Percentiles rank a stretch among this genome's conserved stretches.
Evolutionary conservation across 1,140 invertebrate species (phyloP).

Genomic region (Ips typographus): DNA sequence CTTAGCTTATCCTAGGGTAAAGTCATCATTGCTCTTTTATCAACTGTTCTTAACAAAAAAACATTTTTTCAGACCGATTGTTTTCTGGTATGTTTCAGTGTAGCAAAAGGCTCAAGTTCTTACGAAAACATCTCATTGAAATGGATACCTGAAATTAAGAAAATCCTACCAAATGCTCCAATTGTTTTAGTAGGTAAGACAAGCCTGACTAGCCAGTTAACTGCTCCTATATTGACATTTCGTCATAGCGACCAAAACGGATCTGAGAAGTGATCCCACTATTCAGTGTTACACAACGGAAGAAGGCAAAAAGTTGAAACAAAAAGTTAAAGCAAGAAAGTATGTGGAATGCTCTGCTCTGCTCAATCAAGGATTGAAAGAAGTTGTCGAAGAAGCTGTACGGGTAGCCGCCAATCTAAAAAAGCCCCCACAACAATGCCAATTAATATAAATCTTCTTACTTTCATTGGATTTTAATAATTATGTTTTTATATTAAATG

Average conservation of each 20-base stretch:
- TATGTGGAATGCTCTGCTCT: constrained; percentile 88
- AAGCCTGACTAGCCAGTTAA: constrained; percentile 4
- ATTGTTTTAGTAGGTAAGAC: constrained; percentile 86
- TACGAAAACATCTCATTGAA: constrained; percentile 89
- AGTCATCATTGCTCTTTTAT: constrained; percentile 8
- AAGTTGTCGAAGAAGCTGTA: constrained; percentile 74
- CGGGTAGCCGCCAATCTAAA: constrained; percentile 36
- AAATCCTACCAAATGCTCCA: constrained; percentile 83
- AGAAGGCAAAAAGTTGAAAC: constrained; percentile 77
- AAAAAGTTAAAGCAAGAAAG: constrained; percentile 73
- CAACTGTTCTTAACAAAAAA: neutral
- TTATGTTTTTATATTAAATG: no score
- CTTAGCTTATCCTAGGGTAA: constrained; percentile 76
- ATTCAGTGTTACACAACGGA: constrained; percentile 47
- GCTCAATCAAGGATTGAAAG: constrained; percentile 69
- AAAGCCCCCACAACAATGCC: neutral
- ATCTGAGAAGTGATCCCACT: constrained; percentile 62
- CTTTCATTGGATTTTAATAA: no score
- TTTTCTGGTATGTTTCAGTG: constrained; percentile 88
- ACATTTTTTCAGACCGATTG: constrained; percentile 75
- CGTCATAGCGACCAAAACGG: constrained; percentile 69
- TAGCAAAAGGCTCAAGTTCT: constrained; percentile 75
- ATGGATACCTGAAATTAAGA: constrained; percentile 92
- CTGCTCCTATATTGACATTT: constrained; percentile 41
- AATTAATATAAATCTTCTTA: no score